phyloP scores from a whole-genome alignment of 2,888 invertebrate species.

The Phorcus lineatus region DNA sequence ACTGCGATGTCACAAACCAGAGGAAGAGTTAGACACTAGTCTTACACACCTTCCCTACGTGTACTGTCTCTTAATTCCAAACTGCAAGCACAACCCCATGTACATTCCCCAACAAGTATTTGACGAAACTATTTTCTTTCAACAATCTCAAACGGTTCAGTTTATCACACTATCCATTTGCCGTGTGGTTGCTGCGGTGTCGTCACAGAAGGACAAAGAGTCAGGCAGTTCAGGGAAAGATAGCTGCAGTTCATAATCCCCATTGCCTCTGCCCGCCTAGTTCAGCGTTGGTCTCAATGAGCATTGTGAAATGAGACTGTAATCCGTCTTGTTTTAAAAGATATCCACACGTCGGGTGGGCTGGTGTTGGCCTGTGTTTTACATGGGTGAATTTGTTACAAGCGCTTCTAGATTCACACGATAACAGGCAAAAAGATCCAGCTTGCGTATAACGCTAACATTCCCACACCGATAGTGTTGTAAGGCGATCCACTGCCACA shows the following conservation, averaged over 20 bases:
- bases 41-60: too few species aligned
- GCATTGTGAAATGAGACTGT: not conserved
- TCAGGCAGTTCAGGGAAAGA: not conserved
- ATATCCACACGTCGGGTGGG: not conserved
- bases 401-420: not conserved
- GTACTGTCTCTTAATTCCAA: too few species aligned
- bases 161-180: too few species aligned
- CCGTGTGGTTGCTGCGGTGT: too few species aligned
- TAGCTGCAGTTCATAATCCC: not conserved
- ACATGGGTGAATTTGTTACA: constrained; percentile 3
- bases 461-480: not conserved
- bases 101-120: too few species aligned
- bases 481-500: not conserved
- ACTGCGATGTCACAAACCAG: too few species aligned
- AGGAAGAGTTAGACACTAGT: too few species aligned
- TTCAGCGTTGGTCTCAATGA: not conserved
- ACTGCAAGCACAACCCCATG: too few species aligned
- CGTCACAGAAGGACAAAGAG: too few species aligned
- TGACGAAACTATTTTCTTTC: too few species aligned
- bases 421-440: not conserved
- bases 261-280: not conserved
- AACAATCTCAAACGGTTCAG: too few species aligned
- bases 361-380: not conserved
- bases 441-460: not conserved
- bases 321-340: not conserved